A percentile compares a stretch with the other conserved stretches of the same genome.
Conservation (phyloP, 2,113 vertebrate species). For the Oryzias celebensis region DNA sequence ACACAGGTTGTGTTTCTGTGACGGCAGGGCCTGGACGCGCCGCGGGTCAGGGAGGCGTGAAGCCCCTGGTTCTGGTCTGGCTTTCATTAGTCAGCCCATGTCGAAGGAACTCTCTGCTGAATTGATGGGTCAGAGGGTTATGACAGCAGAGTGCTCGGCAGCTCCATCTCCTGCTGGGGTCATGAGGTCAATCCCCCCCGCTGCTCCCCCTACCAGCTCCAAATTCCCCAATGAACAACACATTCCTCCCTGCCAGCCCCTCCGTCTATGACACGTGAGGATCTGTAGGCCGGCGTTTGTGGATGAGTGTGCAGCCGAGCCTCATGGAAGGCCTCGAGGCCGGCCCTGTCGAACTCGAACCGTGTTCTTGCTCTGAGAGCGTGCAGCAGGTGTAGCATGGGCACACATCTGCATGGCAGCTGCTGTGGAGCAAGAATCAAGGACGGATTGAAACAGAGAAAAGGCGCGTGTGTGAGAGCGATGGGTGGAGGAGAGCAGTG, state of each 20-base stretch:
- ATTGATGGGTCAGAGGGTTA: slow-evolving; percentile 53
- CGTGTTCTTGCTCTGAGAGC: not conserved
- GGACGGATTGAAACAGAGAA: slow-evolving; percentile 36
- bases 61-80: slow-evolving; percentile 38
- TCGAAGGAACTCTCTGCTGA: slow-evolving; percentile 29
- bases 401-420: slow-evolving; percentile 57
- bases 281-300: slow-evolving; percentile 63
- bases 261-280: slow-evolving; percentile 66
- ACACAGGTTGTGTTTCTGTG: too few species aligned
- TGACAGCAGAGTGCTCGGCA: slow-evolving; percentile 51
- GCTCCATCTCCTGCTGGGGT: slow-evolving; percentile 40
- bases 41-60: slow-evolving; percentile 31
- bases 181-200: slow-evolving; percentile 54
- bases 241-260: slow-evolving; percentile 72
- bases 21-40: slow-evolving; percentile 3
- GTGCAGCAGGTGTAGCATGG: slow-evolving; percentile 40
- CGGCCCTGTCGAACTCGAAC: slow-evolving; percentile 21
- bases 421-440: slow-evolving; percentile 45
- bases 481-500: slow-evolving; percentile 71
- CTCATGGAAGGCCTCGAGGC: slow-evolving; percentile 27
- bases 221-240: slow-evolving; percentile 67
- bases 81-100: slow-evolving; percentile 54
- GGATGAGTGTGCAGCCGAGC: slow-evolving; percentile 34
- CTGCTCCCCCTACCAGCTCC: slow-evolving; percentile 46
- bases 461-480: slow-evolving; percentile 47